Evolutionary conservation across 2,888 invertebrate species (phyloP).

Genomic region (Oscheius sp.): DNA sequence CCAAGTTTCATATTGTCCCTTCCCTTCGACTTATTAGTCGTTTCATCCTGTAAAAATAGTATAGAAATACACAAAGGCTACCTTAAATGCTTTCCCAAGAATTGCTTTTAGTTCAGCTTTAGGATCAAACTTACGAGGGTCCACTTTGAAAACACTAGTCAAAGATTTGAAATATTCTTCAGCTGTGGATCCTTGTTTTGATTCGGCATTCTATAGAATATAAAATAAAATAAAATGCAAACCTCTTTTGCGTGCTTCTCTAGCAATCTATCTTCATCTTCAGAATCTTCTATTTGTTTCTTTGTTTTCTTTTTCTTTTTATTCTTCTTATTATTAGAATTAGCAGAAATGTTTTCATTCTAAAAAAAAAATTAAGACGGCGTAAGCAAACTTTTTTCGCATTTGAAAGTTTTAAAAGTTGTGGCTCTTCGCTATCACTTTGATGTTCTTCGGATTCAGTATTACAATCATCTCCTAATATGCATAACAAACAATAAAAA

Average conservation of each 20-base stretch:
- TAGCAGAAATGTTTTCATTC: too few relatives aligned
- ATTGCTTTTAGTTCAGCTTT: slow-evolving; percentile 52
- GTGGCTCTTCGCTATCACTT: slow-evolving; percentile 5
- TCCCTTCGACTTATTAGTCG: not conserved
- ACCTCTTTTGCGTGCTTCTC: not conserved
- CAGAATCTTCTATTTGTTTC: not conserved
- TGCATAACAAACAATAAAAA: too few relatives aligned
- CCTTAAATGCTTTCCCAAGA: slow-evolving; percentile 56
- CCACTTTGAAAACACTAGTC: slow-evolving; percentile 32
- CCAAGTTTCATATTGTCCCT: not conserved
- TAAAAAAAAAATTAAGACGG: too few relatives aligned
- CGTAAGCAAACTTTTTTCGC: not conserved
- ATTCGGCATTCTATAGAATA: not conserved
- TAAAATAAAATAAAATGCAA: not conserved
- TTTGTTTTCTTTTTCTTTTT: slow-evolving; percentile 33
- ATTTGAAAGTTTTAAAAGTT: slow-evolving; percentile 15
- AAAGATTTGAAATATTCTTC: not conserved
- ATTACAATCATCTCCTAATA: slow-evolving; percentile 28
- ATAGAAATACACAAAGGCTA: not conserved
- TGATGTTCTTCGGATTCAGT: slow-evolving; percentile 31
- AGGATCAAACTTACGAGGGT: slow-evolving; percentile 56
- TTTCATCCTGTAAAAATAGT: not conserved
- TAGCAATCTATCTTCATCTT: slow-evolving; percentile 2
- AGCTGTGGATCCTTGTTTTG: slow-evolving; percentile 6
- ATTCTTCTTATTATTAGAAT: slow-evolving; percentile 14